A percentile compares a stretch with the other conserved stretches of the same genome.
phyloP scores from a whole-genome alignment of 37 sponge, comb jelly and placozoan genomes.

The Aplysina aerophoba region DNA sequence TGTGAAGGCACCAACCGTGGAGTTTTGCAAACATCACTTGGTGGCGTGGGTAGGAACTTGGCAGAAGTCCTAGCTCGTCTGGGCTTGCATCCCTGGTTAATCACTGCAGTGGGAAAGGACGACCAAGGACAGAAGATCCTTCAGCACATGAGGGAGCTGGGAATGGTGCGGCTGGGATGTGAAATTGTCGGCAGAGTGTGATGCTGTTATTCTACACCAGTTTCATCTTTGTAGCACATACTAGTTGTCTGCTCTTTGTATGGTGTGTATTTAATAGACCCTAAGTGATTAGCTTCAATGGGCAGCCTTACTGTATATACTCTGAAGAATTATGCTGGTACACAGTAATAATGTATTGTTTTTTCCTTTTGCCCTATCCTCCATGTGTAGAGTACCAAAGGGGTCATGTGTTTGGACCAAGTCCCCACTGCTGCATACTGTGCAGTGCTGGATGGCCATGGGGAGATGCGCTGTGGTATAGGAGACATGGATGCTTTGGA shows the following conservation, averaged over 20 bases:
- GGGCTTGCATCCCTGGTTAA: constrained; percentile 64
- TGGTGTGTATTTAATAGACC: too few species aligned
- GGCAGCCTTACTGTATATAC: too few species aligned
- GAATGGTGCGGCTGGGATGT: constrained; percentile 35
- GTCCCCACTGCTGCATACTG: constrained; percentile 80
- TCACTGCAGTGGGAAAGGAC: constrained; percentile 86
- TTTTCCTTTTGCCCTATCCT: background rate
- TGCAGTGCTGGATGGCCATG: constrained; percentile 61
- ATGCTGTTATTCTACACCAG: background rate
- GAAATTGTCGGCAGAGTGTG: background rate
- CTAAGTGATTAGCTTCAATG: too few species aligned
- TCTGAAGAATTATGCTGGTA: too few species aligned
- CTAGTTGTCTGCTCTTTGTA: too few species aligned
- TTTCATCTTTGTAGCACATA: background rate
- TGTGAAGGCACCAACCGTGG: constrained; percentile 77
- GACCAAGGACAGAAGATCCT: constrained; percentile 52
- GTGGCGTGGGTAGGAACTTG: constrained; percentile 44
- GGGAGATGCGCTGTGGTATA: constrained; percentile 73
- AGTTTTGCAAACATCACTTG: constrained; percentile 50
- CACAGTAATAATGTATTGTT: too few species aligned
- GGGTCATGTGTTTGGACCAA: constrained; percentile 24
- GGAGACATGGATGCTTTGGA: constrained; percentile 79
- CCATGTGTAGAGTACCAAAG: constrained; percentile 34
- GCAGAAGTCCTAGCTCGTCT: constrained; percentile 80
- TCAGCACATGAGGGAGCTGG: constrained; percentile 45